These are phyloP conservation scores for Plutella xylostella DNA, from an alignment of 2,888 invertebrate genomes.

Conservation along the genomic window DNA sequence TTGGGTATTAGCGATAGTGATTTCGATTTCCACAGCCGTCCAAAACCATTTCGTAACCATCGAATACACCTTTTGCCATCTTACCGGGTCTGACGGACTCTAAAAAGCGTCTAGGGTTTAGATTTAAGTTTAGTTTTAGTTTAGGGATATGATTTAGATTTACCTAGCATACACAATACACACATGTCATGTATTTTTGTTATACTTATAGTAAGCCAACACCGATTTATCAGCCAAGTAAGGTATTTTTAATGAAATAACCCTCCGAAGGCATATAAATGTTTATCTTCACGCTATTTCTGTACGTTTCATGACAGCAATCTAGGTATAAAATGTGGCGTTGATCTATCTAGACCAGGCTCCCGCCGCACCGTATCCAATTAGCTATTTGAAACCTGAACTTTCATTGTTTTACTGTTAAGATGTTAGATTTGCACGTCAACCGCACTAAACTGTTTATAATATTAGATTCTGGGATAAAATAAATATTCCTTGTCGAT, in stretches of 20 bases:
- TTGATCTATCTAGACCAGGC: constrained; percentile 1
- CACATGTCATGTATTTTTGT: not conserved
- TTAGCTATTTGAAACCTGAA: constrained; percentile 8
- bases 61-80: no score
- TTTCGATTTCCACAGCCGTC: no score
- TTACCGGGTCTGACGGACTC: no score
- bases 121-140: no score
- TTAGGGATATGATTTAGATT: not conserved
- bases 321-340: constrained; percentile 2
- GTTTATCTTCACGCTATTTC: not conserved
- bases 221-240: not conserved
- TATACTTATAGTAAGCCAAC: not conserved
- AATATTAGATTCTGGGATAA: not conserved
- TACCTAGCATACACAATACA: not conserved
- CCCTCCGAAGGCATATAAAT: not conserved
- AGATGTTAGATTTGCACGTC: constrained; percentile 8
- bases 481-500: no score
- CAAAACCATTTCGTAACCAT: no score
- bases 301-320: not conserved
- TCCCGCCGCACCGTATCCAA: constrained; percentile 6
- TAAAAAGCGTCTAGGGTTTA: no score
- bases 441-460: not conserved
- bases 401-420: constrained; percentile 9
- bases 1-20: no score
- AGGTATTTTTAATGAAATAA: not conserved